phyloP scores from a whole-genome alignment of 2,888 invertebrate genomes.

The Fragum fragum region DNA sequence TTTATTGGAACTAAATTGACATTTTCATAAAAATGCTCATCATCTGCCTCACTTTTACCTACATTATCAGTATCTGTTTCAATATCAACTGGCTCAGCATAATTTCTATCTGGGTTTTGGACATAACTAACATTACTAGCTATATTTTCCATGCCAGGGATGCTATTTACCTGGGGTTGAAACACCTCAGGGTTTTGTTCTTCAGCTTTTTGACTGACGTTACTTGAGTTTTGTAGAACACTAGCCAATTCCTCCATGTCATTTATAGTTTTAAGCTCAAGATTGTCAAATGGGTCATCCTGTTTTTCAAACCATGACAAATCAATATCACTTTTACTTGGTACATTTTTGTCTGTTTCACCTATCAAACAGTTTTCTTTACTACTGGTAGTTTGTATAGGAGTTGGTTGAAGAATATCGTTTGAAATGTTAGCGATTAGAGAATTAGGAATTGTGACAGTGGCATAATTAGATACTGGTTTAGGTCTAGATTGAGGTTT shows the following conservation, averaged over 20 bases:
- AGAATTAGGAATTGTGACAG: conserved; percentile 63
- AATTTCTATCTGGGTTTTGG: no score
- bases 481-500: conserved; percentile 30
- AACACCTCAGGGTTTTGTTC: not conserved
- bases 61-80: conserved; percentile 12
- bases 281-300: conserved; percentile 81
- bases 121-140: no score
- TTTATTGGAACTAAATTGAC: conserved; percentile 19
- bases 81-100: not conserved
- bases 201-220: conserved; percentile 26
- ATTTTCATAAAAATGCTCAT: conserved; percentile 56
- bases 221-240: conserved; percentile 63
- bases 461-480: conserved; percentile 35
- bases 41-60: conserved; percentile 18
- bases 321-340: conserved; percentile 67
- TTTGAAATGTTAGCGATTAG: conserved; percentile 66
- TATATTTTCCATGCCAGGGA: no score
- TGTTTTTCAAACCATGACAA: conserved; percentile 80
- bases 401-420: conserved; percentile 75
- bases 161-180: no score
- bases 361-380: not conserved
- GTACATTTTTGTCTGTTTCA: not conserved
- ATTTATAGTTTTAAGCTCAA: conserved; percentile 80
- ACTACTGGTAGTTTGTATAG: conserved; percentile 44
- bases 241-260: conserved; percentile 81